Conservation (phyloP, 2,113 vertebrate genomes). For the Laterallus jamaicensis region DNA sequence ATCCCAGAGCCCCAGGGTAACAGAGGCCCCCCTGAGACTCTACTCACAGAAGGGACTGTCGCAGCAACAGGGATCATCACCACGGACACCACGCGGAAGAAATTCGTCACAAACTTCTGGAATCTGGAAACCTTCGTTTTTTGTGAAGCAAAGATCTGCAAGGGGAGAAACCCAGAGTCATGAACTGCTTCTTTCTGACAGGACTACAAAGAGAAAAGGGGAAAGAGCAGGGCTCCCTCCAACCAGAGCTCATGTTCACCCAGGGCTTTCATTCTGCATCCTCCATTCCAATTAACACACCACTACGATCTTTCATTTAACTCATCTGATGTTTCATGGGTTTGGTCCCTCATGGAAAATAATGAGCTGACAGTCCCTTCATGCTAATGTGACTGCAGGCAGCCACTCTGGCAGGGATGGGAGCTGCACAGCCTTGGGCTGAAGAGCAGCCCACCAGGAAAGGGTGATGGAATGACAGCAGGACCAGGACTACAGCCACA, state of each 20-base stretch:
- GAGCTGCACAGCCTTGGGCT: neutral
- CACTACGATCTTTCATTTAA: neutral
- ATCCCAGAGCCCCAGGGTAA: rapidly evolving
- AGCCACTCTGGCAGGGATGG: rapidly evolving
- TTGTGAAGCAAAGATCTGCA: slow-evolving; percentile 85
- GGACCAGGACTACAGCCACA: neutral
- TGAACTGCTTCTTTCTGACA: neutral
- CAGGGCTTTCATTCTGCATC: neutral
- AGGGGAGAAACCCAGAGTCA: neutral
- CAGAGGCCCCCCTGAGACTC: rapidly evolving
- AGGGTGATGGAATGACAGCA: neutral
- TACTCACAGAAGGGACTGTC: slow-evolving; percentile 87
- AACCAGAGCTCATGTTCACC: neutral
- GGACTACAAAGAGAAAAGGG: rapidly evolving
- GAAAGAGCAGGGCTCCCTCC: neutral
- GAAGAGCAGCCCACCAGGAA: neutral
- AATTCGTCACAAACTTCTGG: slow-evolving; percentile 77
- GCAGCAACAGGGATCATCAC: slow-evolving; percentile 91
- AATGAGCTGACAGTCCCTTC: too few species aligned
- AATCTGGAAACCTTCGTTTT: slow-evolving; percentile 73
- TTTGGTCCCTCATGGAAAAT: neutral
- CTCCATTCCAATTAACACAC: neutral
- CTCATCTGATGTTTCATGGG: too few species aligned
- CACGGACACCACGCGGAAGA: slow-evolving; percentile 79
- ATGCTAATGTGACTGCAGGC: neutral